These are phyloP conservation scores for Bettongia penicillata DNA, from an alignment of 2,113 vertebrate species.

Conservation along the genomic window DNA sequence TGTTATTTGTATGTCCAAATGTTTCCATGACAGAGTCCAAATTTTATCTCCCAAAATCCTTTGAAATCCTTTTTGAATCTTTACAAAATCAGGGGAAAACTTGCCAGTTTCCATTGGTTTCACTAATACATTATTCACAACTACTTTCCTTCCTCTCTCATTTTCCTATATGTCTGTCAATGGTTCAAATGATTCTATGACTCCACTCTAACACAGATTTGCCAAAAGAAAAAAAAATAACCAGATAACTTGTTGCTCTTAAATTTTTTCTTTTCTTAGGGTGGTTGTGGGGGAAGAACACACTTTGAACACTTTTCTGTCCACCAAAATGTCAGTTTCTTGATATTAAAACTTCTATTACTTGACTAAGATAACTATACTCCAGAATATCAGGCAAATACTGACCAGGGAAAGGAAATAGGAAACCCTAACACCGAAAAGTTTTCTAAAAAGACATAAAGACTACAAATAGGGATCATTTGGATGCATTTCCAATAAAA, in stretches of 20 bases:
- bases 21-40: neutral
- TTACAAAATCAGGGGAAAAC: neutral
- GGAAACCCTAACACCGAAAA: neutral
- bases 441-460: neutral
- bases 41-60: neutral
- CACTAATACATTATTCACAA: neutral
- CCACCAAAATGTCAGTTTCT: constrained; percentile 17
- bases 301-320: neutral
- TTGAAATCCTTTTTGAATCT: neutral
- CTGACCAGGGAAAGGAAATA: neutral
- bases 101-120: constrained; percentile 15
- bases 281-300: constrained; percentile 9
- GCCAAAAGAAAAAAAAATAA: constrained; percentile 2
- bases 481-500: too few relatives aligned
- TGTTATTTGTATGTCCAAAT: neutral
- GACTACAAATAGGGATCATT: neutral
- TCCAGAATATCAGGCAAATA: neutral
- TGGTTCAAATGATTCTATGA: neutral
- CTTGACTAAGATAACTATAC: neutral
- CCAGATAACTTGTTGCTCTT: constrained; percentile 38
- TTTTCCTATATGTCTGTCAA: constrained; percentile 45
- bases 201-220: neutral
- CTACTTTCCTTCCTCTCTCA: neutral
- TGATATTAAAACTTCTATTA: neutral
- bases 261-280: neutral